Evolutionary conservation across 2,888 invertebrate genomes (phyloP), one percentile per base, ranked within the genome.

Genomic region (Drosophila mettleri): DNA sequence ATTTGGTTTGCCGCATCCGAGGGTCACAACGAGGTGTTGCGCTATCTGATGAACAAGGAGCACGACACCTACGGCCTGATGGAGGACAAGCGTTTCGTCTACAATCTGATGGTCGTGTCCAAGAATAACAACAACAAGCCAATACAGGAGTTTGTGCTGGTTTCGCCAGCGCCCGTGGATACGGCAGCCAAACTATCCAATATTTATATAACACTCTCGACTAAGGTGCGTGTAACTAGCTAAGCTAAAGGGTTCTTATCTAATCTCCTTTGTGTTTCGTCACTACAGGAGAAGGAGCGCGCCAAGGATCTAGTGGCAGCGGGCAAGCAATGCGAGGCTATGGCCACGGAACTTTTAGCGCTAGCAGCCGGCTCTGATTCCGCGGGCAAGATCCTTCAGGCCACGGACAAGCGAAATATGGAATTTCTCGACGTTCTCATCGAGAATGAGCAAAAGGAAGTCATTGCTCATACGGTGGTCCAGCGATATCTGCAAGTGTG

Each of bases 161-260:
- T 98, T n/a, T 99, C 99, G 0, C 98, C 98, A n/a, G 99, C 99
- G 4, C 99, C 99, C 0, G 98, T 99, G 29, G 99, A 99, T 91
- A 98, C 99, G 14, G 99, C 99, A 20, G 99, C 99, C 62, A 99
- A 99, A 93, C 93, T 99, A 76, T 98, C 99, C 0, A 97, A 97
- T 90, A 97, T 98, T 86, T 96, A 97, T 88, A 96, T 97, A 67
- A 95, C 94, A 75, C 93, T 98, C 77, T 98, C 98, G 12, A 96
- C 96, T 74, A 98, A 98, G 93, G 95, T 95, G 91, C 78, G 80
- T 49, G 3, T 1, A n/a, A 6, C 7, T 2, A 0, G 4, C 27
- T 9, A n/a, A n/a, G n/a, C n/a, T 8, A 0, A n/a, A 9, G 22
- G 14, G 6, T 6, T 1, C 8, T 3, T 3, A 0, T 8, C 12